A percentile compares a stretch with the other conserved stretches of the same genome.
Evolutionary conservation across 1,140 invertebrate species (phyloP).

Genomic region (Neoseiulus cucumeris): DNA sequence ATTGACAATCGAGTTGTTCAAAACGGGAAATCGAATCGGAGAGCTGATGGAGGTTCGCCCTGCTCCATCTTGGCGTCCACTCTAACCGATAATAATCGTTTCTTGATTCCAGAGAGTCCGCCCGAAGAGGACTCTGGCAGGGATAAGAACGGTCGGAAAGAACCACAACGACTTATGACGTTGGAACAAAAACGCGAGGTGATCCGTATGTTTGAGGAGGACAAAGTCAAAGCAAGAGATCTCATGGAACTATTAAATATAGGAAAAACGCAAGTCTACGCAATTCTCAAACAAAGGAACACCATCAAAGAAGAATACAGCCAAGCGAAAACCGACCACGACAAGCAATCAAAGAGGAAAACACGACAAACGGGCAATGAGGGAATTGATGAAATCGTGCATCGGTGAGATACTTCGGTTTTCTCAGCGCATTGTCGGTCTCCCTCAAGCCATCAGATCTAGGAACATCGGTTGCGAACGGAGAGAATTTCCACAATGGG

Average conservation of each 20-base stretch:
- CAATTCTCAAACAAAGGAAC: constrained; percentile 12
- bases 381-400: constrained; percentile 8
- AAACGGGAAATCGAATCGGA: too few species aligned
- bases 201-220: background rate
- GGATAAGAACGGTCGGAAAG: background rate
- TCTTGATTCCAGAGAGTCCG: too few species aligned
- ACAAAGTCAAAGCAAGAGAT: background rate
- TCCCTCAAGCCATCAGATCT: too few species aligned
- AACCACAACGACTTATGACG: background rate
- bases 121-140: background rate
- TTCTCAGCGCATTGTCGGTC: too few species aligned
- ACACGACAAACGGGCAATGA: background rate
- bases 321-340: background rate
- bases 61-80: too few species aligned
- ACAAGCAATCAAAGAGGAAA: constrained; percentile 6
- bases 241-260: background rate
- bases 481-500: too few species aligned
- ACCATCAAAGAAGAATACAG: constrained; percentile 10
- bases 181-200: background rate
- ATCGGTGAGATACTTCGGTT: background rate
- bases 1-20: too few species aligned
- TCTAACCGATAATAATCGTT: too few species aligned
- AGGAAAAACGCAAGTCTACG: constrained; percentile 14
- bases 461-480: too few species aligned
- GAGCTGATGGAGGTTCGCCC: too few species aligned